Percentiles rank a stretch among this genome's conserved stretches.
phyloP scores from a whole-genome alignment of 2,888 invertebrate genomes.

The Heliothis peltigera region DNA sequence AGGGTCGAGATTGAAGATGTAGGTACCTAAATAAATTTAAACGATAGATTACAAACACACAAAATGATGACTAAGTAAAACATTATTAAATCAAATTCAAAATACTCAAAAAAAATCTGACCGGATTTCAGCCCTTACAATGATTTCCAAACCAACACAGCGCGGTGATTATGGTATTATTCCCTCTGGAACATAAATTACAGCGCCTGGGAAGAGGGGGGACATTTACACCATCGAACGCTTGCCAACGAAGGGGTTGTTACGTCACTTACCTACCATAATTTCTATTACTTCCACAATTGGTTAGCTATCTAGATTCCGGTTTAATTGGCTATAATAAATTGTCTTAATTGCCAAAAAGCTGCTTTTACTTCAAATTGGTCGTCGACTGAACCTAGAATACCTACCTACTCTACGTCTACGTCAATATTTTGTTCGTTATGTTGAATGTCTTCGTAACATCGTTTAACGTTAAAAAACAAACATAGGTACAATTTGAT shows the following conservation, averaged over 20 bases:
- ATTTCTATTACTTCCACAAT: constrained; percentile 44
- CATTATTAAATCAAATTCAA: not conserved
- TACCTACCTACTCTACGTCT: not conserved
- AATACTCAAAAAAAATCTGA: not conserved
- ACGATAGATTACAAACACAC: not conserved
- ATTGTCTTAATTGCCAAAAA: constrained; percentile 47
- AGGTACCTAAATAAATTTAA: too few relatives aligned
- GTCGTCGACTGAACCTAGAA: constrained; percentile 28
- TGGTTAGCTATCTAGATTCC: constrained; percentile 45
- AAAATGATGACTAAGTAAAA: not conserved
- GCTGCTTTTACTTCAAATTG: constrained; percentile 44
- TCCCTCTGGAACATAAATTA: constrained; percentile 44
- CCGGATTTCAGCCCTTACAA: constrained; percentile 12
- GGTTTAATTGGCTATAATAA: constrained; percentile 52
- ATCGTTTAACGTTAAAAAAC: too few relatives aligned
- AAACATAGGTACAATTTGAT: too few relatives aligned
- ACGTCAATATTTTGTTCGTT: not conserved
- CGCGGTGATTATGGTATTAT: constrained; percentile 45
- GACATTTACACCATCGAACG: constrained; percentile 32
- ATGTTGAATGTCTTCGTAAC: too few relatives aligned
- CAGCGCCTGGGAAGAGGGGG: constrained; percentile 24
- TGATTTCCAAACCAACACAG: constrained; percentile 21
- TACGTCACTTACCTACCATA: constrained; percentile 19
- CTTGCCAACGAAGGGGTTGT: constrained; percentile 31
- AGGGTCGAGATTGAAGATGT: too few relatives aligned